Evolutionary conservation across 2,888 invertebrate genomes (phyloP).

Genomic region (Myopa testacea): DNA sequence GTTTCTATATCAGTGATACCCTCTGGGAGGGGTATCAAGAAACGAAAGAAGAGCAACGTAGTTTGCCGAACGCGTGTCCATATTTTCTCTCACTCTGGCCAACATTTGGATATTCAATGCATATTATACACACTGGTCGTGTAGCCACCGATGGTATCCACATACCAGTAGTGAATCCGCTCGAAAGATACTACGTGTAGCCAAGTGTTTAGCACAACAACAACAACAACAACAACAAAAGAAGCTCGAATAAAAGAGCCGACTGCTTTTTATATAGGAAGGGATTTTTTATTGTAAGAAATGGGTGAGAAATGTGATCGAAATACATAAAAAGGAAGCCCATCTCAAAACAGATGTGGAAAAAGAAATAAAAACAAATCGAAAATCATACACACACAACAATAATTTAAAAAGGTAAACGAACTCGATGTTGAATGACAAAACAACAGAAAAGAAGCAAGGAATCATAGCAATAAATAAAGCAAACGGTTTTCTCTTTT

Average conservation of each 20-base stretch:
- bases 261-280: conserved; percentile 25
- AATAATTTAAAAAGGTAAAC: neutral
- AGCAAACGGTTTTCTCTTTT: neutral
- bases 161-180: no score
- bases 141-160: no score
- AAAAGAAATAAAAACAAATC: neutral
- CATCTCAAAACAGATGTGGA: neutral
- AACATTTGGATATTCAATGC: no score
- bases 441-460: neutral
- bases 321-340: neutral
- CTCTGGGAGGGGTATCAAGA: no score
- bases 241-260: neutral
- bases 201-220: neutral
- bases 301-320: conserved; percentile 28
- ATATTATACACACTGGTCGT: no score
- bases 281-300: conserved; percentile 12
- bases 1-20: no score
- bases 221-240: neutral
- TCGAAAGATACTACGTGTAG: no score
- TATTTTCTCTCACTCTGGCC: no score
- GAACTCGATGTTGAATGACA: conserved; percentile 9
- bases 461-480: neutral
- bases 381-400: neutral
- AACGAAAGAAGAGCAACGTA: no score
- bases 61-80: no score